Evolutionary conservation across 2,113 vertebrate species (phyloP).

Genomic region (Lamprotornis superbus): DNA sequence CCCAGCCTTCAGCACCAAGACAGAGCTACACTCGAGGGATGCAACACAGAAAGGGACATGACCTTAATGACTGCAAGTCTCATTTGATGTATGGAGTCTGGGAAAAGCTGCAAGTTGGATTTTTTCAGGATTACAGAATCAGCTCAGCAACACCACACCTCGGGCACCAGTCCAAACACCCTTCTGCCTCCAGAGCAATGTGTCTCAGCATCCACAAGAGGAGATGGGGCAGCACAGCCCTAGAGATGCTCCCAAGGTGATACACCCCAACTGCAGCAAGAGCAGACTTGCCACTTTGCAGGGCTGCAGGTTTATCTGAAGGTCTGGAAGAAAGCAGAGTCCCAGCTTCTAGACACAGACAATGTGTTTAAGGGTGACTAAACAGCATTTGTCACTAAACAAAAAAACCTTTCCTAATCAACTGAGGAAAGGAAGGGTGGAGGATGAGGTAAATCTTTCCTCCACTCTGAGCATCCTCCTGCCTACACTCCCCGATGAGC

Average conservation of each 20-base stretch:
- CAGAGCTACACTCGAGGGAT: not conserved
- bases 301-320: not conserved
- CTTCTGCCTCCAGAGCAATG: not conserved
- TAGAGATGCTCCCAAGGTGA: fast-evolving
- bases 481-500: not conserved
- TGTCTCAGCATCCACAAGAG: fast-evolving
- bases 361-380: not conserved
- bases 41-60: not conserved
- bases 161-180: not conserved
- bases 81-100: not conserved
- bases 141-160: not conserved
- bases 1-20: not conserved
- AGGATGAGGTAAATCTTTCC: not conserved
- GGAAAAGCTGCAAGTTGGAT: not conserved
- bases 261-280: not conserved
- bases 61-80: not conserved
- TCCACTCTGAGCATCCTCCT: not conserved
- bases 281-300: not conserved
- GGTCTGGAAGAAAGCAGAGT: not conserved
- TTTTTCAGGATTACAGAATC: constrained; percentile 5
- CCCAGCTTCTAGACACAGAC: not conserved
- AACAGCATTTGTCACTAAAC: not conserved
- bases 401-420: not conserved
- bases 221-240: fast-evolving
- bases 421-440: not conserved